phyloP scores from a whole-genome alignment of 2,113 vertebrate genomes.

The Chionis minor region DNA sequence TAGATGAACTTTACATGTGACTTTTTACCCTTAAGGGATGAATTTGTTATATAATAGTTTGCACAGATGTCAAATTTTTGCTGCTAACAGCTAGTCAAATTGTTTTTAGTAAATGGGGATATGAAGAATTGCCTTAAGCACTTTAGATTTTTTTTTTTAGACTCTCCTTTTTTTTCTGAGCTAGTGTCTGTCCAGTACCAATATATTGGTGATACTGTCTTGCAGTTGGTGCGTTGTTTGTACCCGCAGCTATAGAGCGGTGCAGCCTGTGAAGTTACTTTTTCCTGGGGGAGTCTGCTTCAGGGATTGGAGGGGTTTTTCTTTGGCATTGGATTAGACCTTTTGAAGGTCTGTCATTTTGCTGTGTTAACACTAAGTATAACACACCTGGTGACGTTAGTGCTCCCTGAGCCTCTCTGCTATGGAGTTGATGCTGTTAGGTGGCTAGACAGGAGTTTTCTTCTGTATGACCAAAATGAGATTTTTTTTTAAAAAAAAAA shows the following conservation, averaged over 20 bases:
- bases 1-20: not conserved
- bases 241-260: not conserved
- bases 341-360: not conserved
- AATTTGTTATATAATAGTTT: slow-evolving; percentile 46
- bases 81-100: slow-evolving; percentile 56
- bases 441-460: not conserved
- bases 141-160: slow-evolving; percentile 65
- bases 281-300: not conserved
- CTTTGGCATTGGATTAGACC: not conserved
- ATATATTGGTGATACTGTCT: not conserved
- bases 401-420: not conserved
- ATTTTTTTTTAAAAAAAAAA: not conserved
- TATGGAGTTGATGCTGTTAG: not conserved
- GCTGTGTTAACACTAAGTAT: not conserved
- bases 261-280: not conserved
- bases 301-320: not conserved
- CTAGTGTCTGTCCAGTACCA: slow-evolving; percentile 25
- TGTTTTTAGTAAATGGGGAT: slow-evolving; percentile 58
- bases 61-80: slow-evolving; percentile 45
- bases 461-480: not conserved
- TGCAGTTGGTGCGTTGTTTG: not conserved
- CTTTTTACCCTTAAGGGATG: not conserved
- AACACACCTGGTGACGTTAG: not conserved
- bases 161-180: not conserved
- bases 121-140: slow-evolving; percentile 75